Evolutionary conservation across 2,797 vertebrate species (phyloP).

Genomic region (Rhinogobio ventralis): DNA sequence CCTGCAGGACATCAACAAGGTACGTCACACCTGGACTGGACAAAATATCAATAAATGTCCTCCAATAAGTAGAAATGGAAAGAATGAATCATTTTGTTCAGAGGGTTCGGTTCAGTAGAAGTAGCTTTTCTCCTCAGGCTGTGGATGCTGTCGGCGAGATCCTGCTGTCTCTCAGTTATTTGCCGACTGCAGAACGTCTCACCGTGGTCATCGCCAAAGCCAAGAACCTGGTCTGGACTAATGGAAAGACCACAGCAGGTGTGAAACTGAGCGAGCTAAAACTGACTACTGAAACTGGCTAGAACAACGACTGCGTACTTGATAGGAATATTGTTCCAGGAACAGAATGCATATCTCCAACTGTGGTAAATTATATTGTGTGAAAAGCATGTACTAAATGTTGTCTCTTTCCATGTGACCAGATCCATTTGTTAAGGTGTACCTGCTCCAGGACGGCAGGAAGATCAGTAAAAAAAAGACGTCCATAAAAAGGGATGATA

Average conservation of each 20-base stretch:
- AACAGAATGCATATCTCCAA: neutral
- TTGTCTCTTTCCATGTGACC: conserved; percentile 37
- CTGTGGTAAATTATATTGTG: neutral
- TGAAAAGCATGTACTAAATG: neutral
- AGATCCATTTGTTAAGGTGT: conserved; percentile 99
- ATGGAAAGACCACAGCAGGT: conserved; percentile 91
- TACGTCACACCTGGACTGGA: conserved; percentile 45
- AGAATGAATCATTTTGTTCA: neutral
- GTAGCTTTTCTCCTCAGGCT: conserved; percentile 72
- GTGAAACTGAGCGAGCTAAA: conserved; percentile 44
- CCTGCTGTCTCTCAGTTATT: conserved; percentile 93
- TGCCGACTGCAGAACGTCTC: conserved; percentile 95
- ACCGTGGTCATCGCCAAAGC: conserved; percentile 97
- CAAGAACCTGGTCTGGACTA: conserved; percentile 94
- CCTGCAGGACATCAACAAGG: conserved; percentile 95
- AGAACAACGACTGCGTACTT: neutral
- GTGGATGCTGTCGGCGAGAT: conserved; percentile 94
- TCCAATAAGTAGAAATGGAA: neutral
- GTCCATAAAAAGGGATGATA: conserved; percentile 90
- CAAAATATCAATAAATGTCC: neutral
- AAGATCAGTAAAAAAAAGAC: conserved; percentile 99
- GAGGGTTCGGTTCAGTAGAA: neutral
- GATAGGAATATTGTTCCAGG: neutral
- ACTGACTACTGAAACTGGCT: neutral
- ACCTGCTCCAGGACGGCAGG: conserved; percentile 94